A percentile compares a stretch with the other conserved stretches of the same genome.
These are phyloP conservation scores for Aethina tumida DNA, from an alignment of 1,140 invertebrate genomes.

Conservation along the genomic window DNA sequence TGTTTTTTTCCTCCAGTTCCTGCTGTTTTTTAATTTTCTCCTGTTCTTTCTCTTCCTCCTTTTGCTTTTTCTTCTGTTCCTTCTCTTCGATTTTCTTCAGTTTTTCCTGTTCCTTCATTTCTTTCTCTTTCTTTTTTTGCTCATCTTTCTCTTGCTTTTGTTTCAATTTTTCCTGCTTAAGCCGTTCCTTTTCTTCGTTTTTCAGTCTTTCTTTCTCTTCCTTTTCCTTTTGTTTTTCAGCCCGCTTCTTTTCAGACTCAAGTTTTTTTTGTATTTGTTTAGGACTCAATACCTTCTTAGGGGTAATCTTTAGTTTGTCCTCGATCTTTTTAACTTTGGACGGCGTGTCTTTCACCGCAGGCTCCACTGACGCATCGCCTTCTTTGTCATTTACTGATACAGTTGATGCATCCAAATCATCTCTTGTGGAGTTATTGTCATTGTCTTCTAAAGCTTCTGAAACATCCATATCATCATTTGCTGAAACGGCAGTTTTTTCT, in stretches of 20 bases:
- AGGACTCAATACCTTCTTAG: conserved; percentile 25
- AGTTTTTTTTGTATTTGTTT: conserved; percentile 40
- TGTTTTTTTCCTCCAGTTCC: conserved; percentile 50
- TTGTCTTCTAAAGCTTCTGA: neutral
- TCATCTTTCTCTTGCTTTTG: conserved; percentile 40
- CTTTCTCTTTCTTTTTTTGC: conserved; percentile 27
- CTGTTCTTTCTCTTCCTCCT: conserved; percentile 35
- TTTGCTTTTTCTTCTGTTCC: conserved; percentile 36
- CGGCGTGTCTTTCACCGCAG: neutral
- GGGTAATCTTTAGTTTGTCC: conserved; percentile 13
- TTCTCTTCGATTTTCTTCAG: conserved; percentile 41
- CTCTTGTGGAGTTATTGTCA: neutral
- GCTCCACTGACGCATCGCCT: neutral
- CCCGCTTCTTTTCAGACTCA: conserved; percentile 43
- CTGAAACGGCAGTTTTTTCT: too few relatives aligned
- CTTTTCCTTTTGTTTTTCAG: conserved; percentile 39
- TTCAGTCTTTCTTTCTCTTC: conserved; percentile 43
- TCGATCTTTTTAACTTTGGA: conserved; percentile 1
- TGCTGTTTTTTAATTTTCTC: conserved; percentile 43
- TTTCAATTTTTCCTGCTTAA: conserved; percentile 45
- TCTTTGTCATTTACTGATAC: conserved; percentile 1
- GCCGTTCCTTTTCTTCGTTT: conserved; percentile 36
- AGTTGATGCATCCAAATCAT: too few relatives aligned
- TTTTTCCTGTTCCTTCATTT: conserved; percentile 22
- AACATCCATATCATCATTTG: neutral